These are phyloP conservation scores for Rhynchonema sp. DNA, from an alignment of 2,888 invertebrate species.

Conservation along the genomic window DNA sequence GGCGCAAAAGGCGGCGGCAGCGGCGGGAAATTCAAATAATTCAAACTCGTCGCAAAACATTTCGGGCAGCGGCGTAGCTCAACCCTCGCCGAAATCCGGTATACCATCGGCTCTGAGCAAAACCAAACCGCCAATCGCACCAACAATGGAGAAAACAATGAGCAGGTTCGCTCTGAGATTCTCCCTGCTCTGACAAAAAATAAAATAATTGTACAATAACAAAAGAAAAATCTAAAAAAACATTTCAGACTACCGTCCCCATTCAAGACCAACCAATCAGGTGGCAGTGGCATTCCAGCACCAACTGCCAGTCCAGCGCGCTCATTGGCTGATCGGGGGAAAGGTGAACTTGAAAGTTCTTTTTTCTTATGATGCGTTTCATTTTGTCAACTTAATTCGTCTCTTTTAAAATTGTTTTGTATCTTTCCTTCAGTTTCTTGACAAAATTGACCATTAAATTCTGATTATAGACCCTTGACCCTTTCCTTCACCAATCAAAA, in stretches of 20 bases:
- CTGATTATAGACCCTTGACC: too few relatives aligned
- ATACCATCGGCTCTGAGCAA: neutral
- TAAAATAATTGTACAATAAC: neutral
- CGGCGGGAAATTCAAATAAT: neutral
- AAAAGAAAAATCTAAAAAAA: neutral
- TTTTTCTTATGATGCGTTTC: too few relatives aligned
- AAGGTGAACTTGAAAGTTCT: too few relatives aligned
- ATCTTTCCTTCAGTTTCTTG: too few relatives aligned
- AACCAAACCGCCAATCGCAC: neutral
- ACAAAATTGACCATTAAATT: too few relatives aligned
- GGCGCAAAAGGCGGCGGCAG: constrained; percentile 13
- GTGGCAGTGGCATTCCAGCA: neutral
- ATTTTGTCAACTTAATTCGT: too few relatives aligned
- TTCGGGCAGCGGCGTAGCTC: neutral
- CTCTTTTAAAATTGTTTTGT: too few relatives aligned
- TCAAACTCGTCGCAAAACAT: too few relatives aligned
- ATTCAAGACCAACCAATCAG: neutral
- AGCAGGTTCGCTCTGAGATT: neutral
- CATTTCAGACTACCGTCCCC: neutral
- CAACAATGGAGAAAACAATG: neutral
- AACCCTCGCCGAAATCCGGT: neutral
- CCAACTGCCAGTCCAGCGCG: neutral
- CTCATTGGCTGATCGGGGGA: neutral
- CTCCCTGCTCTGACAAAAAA: neutral
- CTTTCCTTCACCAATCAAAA: too few relatives aligned